These are phyloP conservation scores for Nephila pilipes DNA, from an alignment of 1,140 invertebrate species.

Conservation along the genomic window DNA sequence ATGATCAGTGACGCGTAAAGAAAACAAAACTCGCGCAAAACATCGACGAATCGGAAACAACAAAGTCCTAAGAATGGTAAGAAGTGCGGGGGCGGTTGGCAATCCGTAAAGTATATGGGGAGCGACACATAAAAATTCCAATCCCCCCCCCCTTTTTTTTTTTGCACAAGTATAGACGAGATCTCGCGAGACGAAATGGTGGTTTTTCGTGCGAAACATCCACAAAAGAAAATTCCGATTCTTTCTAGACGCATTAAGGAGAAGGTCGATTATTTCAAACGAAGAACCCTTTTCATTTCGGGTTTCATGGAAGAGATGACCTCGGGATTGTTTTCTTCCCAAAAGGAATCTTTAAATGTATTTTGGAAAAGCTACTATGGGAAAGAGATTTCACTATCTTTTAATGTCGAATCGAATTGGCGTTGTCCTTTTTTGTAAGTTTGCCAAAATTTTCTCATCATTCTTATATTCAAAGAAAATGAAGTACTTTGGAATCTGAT, in stretches of 20 bases:
- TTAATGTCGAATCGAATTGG: no score
- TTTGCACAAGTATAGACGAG: background rate
- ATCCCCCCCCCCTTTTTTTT: background rate
- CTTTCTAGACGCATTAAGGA: background rate
- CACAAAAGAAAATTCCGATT: conserved; percentile 11
- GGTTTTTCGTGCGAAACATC: conserved; percentile 8
- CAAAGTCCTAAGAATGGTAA: background rate
- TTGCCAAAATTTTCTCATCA: background rate
- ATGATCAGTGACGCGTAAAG: background rate
- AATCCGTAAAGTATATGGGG: background rate
- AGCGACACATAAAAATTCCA: background rate
- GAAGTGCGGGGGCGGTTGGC: background rate
- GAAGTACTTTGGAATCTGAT: no score
- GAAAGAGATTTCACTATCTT: background rate
- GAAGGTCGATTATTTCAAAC: conserved; percentile 7
- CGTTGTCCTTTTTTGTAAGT: background rate
- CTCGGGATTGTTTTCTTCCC: no score
- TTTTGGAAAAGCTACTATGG: background rate
- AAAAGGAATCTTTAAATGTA: background rate
- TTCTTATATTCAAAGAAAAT: no score
- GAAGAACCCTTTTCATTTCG: conserved; percentile 8
- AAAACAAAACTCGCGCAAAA: background rate
- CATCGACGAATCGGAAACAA: background rate
- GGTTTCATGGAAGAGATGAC: background rate
- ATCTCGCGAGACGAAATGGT: background rate